Percentiles rank a stretch among this genome's conserved stretches.
phyloP scores from a whole-genome alignment of 2,888 invertebrate genomes.

The Machimus atricapillus region DNA sequence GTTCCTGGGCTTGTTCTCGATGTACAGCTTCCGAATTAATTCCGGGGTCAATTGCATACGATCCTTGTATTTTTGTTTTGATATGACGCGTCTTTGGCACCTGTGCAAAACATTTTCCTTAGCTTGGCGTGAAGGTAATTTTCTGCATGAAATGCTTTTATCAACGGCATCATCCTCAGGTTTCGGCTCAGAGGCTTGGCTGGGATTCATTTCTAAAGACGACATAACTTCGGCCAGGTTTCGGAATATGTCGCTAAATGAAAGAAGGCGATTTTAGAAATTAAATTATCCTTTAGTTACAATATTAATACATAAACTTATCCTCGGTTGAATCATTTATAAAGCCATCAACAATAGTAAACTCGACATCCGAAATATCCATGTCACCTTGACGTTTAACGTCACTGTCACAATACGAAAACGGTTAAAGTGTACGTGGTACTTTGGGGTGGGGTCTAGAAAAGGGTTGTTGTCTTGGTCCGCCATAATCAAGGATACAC shows the following conservation, averaged over 20 bases:
- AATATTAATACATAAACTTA: background rate
- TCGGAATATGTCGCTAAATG: background rate
- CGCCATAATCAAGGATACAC: too few relatives aligned
- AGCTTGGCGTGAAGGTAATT: background rate
- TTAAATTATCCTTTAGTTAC: background rate
- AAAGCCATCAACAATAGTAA: background rate
- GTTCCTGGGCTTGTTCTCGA: background rate
- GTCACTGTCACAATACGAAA: background rate
- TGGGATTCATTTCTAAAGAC: background rate
- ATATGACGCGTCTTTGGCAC: slow-evolving; percentile 3
- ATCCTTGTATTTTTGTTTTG: slow-evolving; percentile 9
- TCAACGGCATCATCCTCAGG: background rate
- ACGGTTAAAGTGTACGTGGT: background rate
- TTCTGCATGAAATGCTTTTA: background rate
- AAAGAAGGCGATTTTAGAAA: background rate
- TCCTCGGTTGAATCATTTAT: background rate
- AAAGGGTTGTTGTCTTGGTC: too few relatives aligned
- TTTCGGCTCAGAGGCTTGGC: too few relatives aligned
- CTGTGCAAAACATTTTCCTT: background rate
- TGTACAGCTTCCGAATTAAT: background rate
- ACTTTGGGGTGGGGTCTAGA: too few relatives aligned
- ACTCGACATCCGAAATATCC: background rate
- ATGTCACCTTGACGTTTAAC: background rate
- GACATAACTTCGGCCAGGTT: background rate
- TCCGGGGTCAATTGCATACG: background rate